Conservation (phyloP, 2,113 vertebrate genomes). For the Gymnarchus niloticus region DNA sequence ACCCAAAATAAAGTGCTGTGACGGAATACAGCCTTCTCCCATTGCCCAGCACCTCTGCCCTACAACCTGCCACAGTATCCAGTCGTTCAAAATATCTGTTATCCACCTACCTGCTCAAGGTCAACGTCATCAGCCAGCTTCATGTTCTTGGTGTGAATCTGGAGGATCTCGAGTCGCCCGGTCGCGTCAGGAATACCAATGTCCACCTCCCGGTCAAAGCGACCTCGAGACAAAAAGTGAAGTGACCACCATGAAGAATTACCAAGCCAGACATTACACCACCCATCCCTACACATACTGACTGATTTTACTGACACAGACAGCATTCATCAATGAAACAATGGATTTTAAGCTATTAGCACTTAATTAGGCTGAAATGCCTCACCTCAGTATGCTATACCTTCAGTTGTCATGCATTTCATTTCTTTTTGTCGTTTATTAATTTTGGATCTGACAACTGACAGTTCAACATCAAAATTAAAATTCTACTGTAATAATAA, state of each 20-base stretch:
- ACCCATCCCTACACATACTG: no score
- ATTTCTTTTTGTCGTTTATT: no score
- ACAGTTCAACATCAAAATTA: no score
- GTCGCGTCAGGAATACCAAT: slow-evolving; percentile 96
- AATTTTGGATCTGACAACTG: no score
- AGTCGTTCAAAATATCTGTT: background rate
- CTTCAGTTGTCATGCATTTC: background rate
- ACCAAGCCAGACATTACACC: no score
- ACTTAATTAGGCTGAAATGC: background rate
- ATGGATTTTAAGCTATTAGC: background rate
- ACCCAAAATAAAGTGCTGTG: no score
- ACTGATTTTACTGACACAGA: no score
- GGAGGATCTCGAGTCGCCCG: slow-evolving; percentile 91
- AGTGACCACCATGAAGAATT: no score
- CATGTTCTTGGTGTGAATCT: slow-evolving; percentile 99
- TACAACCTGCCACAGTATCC: background rate
- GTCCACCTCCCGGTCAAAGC: slow-evolving; percentile 96
- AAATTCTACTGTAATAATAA: no score
- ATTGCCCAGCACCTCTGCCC: no score
- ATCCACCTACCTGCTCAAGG: slow-evolving; percentile 79
- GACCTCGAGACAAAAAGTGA: slow-evolving; percentile 66
- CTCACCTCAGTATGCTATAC: background rate
- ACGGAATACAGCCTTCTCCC: no score
- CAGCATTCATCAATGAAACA: no score
- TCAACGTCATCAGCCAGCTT: slow-evolving; percentile 95